A percentile compares a stretch with the other conserved stretches of the same genome.
Conservation (phyloP, 2,888 invertebrate genomes). For the Tolmerus cingulatus region DNA sequence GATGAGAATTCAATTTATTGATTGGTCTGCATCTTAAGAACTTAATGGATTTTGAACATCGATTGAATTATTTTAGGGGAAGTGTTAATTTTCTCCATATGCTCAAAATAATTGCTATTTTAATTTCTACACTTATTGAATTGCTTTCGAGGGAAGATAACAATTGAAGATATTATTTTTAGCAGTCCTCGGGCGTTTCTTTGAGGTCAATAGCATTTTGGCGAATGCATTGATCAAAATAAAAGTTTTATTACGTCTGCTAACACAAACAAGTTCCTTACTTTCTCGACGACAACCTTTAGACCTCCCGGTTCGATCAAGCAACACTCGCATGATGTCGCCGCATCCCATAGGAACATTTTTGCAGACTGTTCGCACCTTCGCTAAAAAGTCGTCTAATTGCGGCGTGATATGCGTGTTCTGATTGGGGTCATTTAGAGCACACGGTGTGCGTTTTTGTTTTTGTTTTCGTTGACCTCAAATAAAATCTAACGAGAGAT, state of each 20-base stretch:
- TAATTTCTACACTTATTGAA: neutral
- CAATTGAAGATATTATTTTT: neutral
- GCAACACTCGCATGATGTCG: neutral
- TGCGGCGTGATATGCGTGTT: neutral
- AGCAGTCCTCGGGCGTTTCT: neutral
- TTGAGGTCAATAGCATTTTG: neutral
- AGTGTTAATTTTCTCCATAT: neutral
- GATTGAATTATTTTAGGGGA: neutral
- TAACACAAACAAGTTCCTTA: neutral
- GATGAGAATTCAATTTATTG: neutral
- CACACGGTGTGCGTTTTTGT: neutral
- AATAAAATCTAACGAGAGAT: constrained; percentile 39
- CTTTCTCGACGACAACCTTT: neutral
- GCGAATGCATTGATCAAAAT: neutral
- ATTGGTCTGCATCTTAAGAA: neutral
- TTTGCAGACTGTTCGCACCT: neutral
- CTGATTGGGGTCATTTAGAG: neutral
- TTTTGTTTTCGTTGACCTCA: constrained; percentile 23
- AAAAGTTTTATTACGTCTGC: neutral
- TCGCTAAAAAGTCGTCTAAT: neutral
- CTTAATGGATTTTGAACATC: neutral
- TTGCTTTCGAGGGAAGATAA: neutral
- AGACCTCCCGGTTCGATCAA: neutral
- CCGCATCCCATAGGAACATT: neutral
- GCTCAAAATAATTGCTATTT: neutral